phyloP scores from a whole-genome alignment of 2,797 vertebrate species.

The Bryconaethiops microstoma region DNA sequence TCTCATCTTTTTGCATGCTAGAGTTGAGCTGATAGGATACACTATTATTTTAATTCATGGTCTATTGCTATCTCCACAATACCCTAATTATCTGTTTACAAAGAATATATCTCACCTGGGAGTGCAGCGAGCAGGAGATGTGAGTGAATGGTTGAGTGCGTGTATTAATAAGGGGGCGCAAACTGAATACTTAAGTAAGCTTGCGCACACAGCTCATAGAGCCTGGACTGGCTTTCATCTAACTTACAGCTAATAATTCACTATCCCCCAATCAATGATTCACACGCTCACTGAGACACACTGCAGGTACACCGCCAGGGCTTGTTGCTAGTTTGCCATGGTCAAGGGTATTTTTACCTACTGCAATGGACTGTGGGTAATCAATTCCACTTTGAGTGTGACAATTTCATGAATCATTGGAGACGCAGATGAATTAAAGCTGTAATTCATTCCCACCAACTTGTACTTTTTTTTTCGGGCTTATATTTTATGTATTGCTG shows the following conservation, averaged over 20 bases:
- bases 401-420: conserved; percentile 55
- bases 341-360: conserved; percentile 44
- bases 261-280: conserved; percentile 46
- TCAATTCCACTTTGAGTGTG: conserved; percentile 50
- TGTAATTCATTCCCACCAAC: conserved; percentile 50
- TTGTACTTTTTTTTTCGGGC: conserved; percentile 47
- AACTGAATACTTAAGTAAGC: conserved; percentile 29
- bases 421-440: conserved; percentile 45
- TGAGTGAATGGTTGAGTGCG: conserved; percentile 22
- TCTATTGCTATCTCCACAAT: conserved; percentile 34
- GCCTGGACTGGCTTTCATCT: conserved; percentile 27
- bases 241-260: conserved; percentile 43
- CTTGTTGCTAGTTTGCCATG: conserved; percentile 32
- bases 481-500: conserved; percentile 54
- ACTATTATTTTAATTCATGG: conserved; percentile 31
- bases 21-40: background rate
- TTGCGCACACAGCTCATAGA: background rate
- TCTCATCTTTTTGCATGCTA: background rate
- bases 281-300: conserved; percentile 44
- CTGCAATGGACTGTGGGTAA: conserved; percentile 37
- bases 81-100: conserved; percentile 42
- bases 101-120: conserved; percentile 26
- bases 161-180: conserved; percentile 34
- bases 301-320: conserved; percentile 19
- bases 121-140: conserved; percentile 14